Evolutionary conservation across 1,140 invertebrate species (phyloP), one percentile per base, ranked within the genome.

Genomic region (Cotesia glomerata): DNA sequence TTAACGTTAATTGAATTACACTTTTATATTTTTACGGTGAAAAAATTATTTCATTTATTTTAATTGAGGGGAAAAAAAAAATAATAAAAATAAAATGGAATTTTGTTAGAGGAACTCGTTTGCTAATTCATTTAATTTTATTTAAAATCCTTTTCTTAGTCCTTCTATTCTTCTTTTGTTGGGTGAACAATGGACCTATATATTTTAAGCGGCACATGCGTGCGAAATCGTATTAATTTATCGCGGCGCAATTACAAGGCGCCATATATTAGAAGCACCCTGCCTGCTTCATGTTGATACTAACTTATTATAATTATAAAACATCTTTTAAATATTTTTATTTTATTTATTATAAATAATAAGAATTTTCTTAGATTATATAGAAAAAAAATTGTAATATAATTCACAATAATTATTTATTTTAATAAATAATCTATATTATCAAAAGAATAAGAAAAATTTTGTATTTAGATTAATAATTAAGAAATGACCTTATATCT

Each of bases 181-280:
- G 69, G 68, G 72, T 75, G 78, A 80, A 83, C 82, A 82, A 82
- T 82, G 81, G 77, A 69, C 63, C 81, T 82, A 81, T 82, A 83
- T 82, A 82, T 83, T 75, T 11, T 45, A 76, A 81, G 81, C 76
- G 80, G 80, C 82, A 84, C 77, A 84, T 84, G 82, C 82, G 82
- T 83, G 81, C 80, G 81, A 84, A 84, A 84, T 84, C 78, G 79
- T 82, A 84, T 84, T 84, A 84, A 84, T 84, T 84, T 84, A 84
- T 83, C 78, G 81, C 74, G 61, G 77, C 72, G 81, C 80, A 84
- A 84, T 84, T 83, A 84, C 81, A 84, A 84, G 78, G 75, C 81
- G 80, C 77, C 76, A 80, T 82, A 82, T 79, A 82, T 82, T 82
- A 68, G 39, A 34, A 26, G 54, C 54, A 58, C 26, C 26, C 26